Evolutionary conservation across 1,140 invertebrate species (phyloP).

Genomic region (Heliconius nattereri): DNA sequence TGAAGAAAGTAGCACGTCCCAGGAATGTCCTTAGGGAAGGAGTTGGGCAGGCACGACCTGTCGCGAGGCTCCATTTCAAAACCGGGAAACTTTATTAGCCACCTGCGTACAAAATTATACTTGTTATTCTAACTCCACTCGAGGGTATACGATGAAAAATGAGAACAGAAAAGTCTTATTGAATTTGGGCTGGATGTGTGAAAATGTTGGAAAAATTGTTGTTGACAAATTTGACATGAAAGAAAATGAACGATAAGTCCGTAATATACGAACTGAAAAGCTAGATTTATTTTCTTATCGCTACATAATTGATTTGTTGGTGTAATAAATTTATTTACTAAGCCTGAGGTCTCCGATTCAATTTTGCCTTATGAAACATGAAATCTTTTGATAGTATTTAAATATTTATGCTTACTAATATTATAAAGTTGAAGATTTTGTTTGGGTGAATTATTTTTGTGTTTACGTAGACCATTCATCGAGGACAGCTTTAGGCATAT

Average conservation of each 20-base stretch:
- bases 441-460: too few species aligned
- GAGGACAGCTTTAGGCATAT: too few species aligned
- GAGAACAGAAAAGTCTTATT: background rate
- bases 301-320: too few species aligned
- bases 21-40: slow-evolving; percentile 88
- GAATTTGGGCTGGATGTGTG: background rate
- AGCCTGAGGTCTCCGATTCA: too few species aligned
- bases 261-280: too few species aligned
- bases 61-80: slow-evolving; percentile 90
- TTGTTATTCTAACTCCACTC: slow-evolving; percentile 27
- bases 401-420: too few species aligned
- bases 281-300: too few species aligned
- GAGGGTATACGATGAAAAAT: slow-evolving; percentile 14
- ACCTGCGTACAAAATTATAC: slow-evolving; percentile 80
- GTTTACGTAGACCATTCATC: too few species aligned
- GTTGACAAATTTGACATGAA: background rate
- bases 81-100: slow-evolving; percentile 87
- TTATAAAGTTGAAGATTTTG: too few species aligned
- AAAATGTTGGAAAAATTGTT: background rate
- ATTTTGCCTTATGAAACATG: too few species aligned
- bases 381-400: too few species aligned
- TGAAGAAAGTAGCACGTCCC: slow-evolving; percentile 94
- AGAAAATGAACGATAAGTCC: background rate
- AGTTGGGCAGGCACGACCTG: slow-evolving; percentile 90
- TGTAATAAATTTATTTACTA: too few species aligned